phyloP scores from a whole-genome alignment of 2,888 invertebrate species.

The Monopis laevigella region DNA sequence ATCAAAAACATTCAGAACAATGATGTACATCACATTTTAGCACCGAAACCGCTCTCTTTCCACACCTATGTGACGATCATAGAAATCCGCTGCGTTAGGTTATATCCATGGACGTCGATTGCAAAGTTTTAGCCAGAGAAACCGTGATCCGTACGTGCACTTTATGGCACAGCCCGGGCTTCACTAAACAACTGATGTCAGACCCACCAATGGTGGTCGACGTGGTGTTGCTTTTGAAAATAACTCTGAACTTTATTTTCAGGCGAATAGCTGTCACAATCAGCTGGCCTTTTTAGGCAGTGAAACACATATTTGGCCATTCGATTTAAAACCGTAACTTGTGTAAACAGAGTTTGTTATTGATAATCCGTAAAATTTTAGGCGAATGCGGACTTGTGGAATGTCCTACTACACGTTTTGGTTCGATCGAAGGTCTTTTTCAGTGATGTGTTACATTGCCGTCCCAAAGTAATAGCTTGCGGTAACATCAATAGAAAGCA shows the following conservation, averaged over 20 bases:
- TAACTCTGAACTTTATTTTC: too few relatives aligned
- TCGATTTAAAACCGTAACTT: not conserved
- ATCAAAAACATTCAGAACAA: slow-evolving; percentile 25
- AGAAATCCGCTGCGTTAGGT: slow-evolving; percentile 51
- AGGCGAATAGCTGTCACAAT: too few relatives aligned
- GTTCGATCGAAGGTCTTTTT: not conserved
- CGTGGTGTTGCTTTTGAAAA: not conserved
- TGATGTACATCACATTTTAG: slow-evolving; percentile 41
- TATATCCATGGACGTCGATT: slow-evolving; percentile 67
- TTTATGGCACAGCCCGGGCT: slow-evolving; percentile 27
- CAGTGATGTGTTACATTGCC: too few relatives aligned
- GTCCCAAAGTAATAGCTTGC: too few relatives aligned
- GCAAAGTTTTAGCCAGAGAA: slow-evolving; percentile 47
- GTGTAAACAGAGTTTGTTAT: not conserved
- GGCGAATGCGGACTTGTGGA: slow-evolving; percentile 6
- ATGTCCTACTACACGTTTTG: slow-evolving; percentile 1
- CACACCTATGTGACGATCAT: slow-evolving; percentile 13
- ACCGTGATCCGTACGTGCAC: slow-evolving; percentile 29
- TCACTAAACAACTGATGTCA: slow-evolving; percentile 26
- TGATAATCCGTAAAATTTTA: not conserved
- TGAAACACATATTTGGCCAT: too few relatives aligned
- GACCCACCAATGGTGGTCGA: not conserved
- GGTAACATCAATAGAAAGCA: too few relatives aligned
- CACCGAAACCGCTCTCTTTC: slow-evolving; percentile 19
- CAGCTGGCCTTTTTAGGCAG: too few relatives aligned